Conservation (phyloP, 2,888 invertebrate genomes). For the Chymomyza amoena region DNA sequence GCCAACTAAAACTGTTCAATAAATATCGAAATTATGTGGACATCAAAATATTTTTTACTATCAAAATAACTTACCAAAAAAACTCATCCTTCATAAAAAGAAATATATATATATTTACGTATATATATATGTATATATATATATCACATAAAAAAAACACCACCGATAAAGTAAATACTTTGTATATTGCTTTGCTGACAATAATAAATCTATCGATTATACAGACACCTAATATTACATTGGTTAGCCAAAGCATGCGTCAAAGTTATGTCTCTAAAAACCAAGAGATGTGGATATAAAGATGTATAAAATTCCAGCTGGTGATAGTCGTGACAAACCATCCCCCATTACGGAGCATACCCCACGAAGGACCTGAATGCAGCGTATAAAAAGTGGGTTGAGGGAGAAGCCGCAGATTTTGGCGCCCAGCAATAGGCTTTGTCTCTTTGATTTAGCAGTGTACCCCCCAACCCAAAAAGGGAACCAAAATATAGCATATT, state of each 20-base stretch:
- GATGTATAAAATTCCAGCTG: no score
- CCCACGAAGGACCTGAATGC: not conserved
- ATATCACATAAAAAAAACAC: no score
- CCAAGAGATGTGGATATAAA: not conserved
- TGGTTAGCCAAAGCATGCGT: not conserved
- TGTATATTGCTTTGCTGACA: not conserved
- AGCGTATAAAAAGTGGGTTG: not conserved
- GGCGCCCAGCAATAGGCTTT: not conserved
- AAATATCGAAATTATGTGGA: no score
- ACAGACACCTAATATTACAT: not conserved
- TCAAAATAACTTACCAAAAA: no score
- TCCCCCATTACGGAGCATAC: not conserved
- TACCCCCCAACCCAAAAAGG: not conserved
- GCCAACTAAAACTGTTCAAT: no score
- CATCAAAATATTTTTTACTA: no score
- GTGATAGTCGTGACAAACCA: not conserved
- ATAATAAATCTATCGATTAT: not conserved
- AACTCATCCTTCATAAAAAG: no score
- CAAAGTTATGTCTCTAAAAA: not conserved
- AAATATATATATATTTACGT: no score
- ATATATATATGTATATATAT: no score
- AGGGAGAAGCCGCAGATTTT: not conserved
- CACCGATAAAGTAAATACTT: not conserved
- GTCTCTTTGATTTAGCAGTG: not conserved
- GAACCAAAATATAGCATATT: not conserved